Conservation (phyloP, 2,888 invertebrate species). For the Dynastes hyllus region DNA sequence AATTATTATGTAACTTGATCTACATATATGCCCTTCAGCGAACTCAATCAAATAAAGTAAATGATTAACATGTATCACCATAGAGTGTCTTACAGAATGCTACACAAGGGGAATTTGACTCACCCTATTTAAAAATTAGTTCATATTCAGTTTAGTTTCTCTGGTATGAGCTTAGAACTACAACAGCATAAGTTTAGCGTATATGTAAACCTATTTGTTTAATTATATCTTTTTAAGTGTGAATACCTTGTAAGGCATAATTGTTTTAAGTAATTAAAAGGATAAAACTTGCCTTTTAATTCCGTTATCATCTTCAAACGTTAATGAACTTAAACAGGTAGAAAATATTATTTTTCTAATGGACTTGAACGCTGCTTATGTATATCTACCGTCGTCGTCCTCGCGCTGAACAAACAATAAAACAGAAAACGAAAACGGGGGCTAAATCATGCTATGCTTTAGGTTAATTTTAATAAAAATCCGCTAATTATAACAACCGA, state of each 20-base stretch:
- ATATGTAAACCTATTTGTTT: no score
- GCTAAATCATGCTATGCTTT: constrained; percentile 41
- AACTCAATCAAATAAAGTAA: no score
- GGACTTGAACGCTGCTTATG: neutral
- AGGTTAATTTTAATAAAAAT: constrained; percentile 51
- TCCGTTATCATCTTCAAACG: constrained; percentile 2
- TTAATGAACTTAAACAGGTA: constrained; percentile 21
- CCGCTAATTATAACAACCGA: constrained; percentile 60
- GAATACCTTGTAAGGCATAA: neutral
- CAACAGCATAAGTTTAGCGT: no score
- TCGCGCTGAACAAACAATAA: constrained; percentile 38
- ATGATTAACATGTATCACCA: no score
- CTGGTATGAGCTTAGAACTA: no score
- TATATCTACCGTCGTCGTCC: constrained; percentile 1
- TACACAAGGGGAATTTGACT: no score
- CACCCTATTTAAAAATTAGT: no score
- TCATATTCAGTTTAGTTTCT: no score
- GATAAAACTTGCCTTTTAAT: constrained; percentile 37
- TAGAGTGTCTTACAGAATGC: no score
- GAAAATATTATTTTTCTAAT: constrained; percentile 25
- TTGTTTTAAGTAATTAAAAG: constrained; percentile 31
- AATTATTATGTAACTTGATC: no score
- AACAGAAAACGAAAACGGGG: constrained; percentile 32
- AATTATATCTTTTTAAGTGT: neutral
- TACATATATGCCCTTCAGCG: no score